Evolutionary conservation across 2,888 invertebrate genomes (phyloP).

Genomic region (Rhopalosiphum nymphaeae): DNA sequence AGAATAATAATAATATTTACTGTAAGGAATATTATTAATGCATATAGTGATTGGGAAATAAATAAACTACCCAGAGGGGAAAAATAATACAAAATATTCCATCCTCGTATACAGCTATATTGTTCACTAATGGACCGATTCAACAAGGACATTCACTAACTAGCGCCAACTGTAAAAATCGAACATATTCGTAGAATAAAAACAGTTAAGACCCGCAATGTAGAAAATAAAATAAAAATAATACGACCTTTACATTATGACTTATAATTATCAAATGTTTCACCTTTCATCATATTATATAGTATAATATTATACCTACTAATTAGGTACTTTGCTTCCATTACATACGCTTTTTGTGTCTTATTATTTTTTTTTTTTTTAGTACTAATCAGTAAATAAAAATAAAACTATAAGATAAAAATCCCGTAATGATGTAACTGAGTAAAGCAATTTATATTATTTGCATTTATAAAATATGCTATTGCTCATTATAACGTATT

Average conservation of each 20-base stretch:
- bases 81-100: constrained; percentile 2
- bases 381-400: not conserved
- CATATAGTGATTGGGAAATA: not conserved
- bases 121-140: not conserved
- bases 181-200: not conserved
- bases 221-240: not conserved
- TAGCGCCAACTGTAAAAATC: not conserved
- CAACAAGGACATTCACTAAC: not conserved
- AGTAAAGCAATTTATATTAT: not conserved
- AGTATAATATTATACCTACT: not conserved
- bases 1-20: not conserved
- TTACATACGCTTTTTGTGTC: not conserved
- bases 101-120: not conserved
- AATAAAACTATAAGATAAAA: not conserved
- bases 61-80: not conserved
- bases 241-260: not conserved
- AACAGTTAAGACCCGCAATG: not conserved
- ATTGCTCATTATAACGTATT: not conserved
- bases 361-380: not conserved
- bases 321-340: not conserved
- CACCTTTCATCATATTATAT: not conserved
- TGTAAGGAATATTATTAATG: not conserved
- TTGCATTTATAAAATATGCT: not conserved
- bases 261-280: not conserved
- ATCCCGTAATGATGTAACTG: not conserved